Evolutionary conservation across 2,797 vertebrate species (phyloP).

Genomic region (Triplophysa bombifrons): DNA sequence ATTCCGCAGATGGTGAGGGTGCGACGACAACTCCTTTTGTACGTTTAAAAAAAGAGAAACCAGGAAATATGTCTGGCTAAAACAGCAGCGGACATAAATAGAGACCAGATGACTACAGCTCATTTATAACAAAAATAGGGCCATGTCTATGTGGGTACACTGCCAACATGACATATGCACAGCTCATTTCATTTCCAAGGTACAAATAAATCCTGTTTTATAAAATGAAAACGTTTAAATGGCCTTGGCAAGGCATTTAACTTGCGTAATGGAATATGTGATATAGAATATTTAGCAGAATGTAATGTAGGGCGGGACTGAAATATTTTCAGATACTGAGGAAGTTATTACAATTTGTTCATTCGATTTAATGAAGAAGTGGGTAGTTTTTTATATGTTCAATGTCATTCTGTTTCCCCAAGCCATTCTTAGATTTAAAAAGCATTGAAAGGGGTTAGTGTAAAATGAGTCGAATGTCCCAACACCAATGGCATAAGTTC

Average conservation of each 20-base stretch:
- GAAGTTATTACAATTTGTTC: neutral
- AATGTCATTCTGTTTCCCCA: no score
- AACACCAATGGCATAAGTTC: neutral
- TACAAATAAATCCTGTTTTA: conserved; percentile 4
- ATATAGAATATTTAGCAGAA: neutral
- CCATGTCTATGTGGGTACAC: conserved; percentile 5
- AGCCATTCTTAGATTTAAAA: no score
- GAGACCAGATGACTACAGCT: conserved; percentile 39
- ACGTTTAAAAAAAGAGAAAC: conserved; percentile 20
- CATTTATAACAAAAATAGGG: conserved; percentile 33
- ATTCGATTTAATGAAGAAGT: neutral
- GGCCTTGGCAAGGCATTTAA: neutral
- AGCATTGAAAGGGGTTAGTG: no score
- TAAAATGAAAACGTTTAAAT: neutral
- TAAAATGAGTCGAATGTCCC: no score
- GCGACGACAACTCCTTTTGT: neutral
- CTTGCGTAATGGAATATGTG: neutral
- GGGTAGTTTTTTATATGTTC: neutral
- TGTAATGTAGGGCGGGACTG: neutral
- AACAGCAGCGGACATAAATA: conserved; percentile 35
- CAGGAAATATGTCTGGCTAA: conserved; percentile 24
- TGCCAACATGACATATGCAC: conserved; percentile 26
- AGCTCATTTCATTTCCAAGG: neutral
- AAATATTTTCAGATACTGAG: neutral
- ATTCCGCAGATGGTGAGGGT: conserved; percentile 18